These are phyloP conservation scores for Nomada lathburiana DNA, from an alignment of 2,888 invertebrate species.

Conservation along the genomic window DNA sequence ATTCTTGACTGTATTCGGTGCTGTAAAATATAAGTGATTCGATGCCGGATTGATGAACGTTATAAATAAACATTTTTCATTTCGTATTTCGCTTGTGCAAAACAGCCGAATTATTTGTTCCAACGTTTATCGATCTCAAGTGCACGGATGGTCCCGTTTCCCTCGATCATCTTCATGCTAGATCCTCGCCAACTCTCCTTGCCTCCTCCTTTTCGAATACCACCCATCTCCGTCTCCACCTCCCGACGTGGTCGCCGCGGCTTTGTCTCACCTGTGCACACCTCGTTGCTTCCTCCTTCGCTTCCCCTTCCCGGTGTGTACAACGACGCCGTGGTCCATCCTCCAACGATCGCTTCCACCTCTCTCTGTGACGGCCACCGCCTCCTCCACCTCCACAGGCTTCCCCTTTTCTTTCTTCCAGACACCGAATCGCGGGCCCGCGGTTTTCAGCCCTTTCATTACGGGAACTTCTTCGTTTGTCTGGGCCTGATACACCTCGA, in stretches of 20 bases:
- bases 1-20: too few relatives aligned
- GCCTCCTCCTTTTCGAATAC: conserved; percentile 70
- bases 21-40: too few relatives aligned
- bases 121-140: too few relatives aligned
- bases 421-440: conserved; percentile 52
- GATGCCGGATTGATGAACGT: too few relatives aligned
- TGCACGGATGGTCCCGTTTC: conserved; percentile 16
- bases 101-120: too few relatives aligned
- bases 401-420: conserved; percentile 52
- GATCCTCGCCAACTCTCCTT: conserved; percentile 39
- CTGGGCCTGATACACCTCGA: background rate
- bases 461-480: conserved; percentile 42
- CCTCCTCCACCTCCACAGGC: conserved; percentile 60
- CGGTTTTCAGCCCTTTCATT: conserved; percentile 64
- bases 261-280: conserved; percentile 54
- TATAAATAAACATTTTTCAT: too few relatives aligned
- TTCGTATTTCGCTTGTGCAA: too few relatives aligned
- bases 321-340: conserved; percentile 52
- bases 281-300: conserved; percentile 67
- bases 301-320: conserved; percentile 49
- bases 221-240: conserved; percentile 51
- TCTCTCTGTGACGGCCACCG: conserved; percentile 58
- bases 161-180: background rate
- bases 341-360: conserved; percentile 56
- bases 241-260: conserved; percentile 53